phyloP scores from a whole-genome alignment of 1,140 invertebrate genomes.

The Aphaenogaster floridana region DNA sequence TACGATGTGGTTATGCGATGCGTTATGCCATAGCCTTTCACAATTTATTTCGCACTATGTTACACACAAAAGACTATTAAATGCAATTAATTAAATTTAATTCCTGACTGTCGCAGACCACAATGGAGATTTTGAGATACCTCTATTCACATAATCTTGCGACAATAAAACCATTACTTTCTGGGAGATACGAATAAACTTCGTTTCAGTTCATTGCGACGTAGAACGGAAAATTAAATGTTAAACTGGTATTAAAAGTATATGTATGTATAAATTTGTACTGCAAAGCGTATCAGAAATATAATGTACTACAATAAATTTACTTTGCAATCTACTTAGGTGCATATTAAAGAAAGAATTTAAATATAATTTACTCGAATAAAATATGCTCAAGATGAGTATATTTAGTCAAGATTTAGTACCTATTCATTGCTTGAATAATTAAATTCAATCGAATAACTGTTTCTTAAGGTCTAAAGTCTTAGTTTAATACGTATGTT shows the following conservation, averaged over 20 bases:
- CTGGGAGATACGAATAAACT: neutral
- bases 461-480: neutral
- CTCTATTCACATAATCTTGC: neutral
- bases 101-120: neutral
- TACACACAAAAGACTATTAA: conserved; percentile 7
- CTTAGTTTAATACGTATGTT: neutral
- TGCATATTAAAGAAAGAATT: neutral
- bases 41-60: conserved; percentile 4
- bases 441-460: neutral
- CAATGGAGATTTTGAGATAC: conserved; percentile 1
- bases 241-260: neutral
- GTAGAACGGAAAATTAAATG: neutral
- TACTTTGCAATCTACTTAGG: neutral
- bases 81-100: conserved; percentile 30
- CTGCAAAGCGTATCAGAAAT: neutral
- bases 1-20: neutral
- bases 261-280: neutral
- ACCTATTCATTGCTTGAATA: neutral
- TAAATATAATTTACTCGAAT: neutral
- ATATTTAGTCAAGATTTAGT: neutral
- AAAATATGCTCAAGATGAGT: neutral
- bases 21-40: neutral
- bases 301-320: conserved; percentile 1
- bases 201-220: neutral
- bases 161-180: neutral